A percentile compares a stretch with the other conserved stretches of the same genome.
These are phyloP conservation scores for Tigriopus californicus DNA, from an alignment of 2,888 invertebrate genomes.

Conservation along the genomic window DNA sequence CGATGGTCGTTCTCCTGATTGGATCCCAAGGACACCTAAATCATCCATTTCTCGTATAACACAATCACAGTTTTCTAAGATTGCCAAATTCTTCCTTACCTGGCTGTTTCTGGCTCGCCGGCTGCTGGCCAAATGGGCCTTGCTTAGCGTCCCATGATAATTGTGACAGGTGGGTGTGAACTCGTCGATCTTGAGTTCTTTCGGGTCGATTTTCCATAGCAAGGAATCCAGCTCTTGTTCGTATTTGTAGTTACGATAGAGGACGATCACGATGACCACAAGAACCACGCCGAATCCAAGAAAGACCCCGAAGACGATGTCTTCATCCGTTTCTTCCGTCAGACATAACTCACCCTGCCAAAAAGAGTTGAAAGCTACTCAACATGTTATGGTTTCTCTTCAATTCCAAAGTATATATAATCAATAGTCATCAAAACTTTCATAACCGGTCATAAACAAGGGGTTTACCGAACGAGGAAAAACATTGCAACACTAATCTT, in stretches of 20 bases:
- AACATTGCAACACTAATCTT: too few relatives aligned
- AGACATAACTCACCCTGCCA: constrained; percentile 16
- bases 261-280: constrained; percentile 48
- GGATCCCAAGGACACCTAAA: constrained; percentile 77
- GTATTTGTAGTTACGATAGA: constrained; percentile 78
- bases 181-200: background rate
- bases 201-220: constrained; percentile 68
- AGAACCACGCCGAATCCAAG: constrained; percentile 53
- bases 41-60: constrained; percentile 46
- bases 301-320: constrained; percentile 59
- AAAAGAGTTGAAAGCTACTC: too few relatives aligned
- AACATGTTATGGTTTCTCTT: too few relatives aligned
- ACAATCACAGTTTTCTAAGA: too few relatives aligned
- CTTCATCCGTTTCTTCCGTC: constrained; percentile 51
- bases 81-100: too few relatives aligned
- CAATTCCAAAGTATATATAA: too few relatives aligned
- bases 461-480: too few relatives aligned
- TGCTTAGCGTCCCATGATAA: background rate
- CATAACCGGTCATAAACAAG: too few relatives aligned
- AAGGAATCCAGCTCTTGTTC: constrained; percentile 81
- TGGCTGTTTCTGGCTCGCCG: constrained; percentile 21
- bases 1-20: constrained; percentile 76
- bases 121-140: constrained; percentile 29
- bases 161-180: background rate
- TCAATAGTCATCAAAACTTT: too few relatives aligned